A percentile compares a stretch with the other conserved stretches of the same genome.
Conservation (phyloP, 2,797 vertebrate genomes). For the Lagorchestes hirsutus region DNA sequence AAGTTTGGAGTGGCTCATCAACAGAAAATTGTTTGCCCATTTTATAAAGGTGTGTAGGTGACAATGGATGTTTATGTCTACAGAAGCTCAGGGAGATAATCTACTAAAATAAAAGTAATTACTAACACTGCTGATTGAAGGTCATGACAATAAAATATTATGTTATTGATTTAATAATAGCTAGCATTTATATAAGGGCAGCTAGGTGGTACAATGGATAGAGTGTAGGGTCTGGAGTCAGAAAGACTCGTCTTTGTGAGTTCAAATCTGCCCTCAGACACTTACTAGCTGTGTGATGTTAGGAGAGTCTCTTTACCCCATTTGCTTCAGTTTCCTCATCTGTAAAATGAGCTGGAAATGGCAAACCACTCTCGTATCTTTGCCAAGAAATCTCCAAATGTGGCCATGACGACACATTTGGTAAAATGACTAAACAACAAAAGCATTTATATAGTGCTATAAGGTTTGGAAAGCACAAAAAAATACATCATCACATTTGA, state of each 20-base stretch:
- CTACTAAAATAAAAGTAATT: not conserved
- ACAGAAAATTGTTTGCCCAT: not conserved
- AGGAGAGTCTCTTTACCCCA: too few relatives aligned
- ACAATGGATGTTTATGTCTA: not conserved
- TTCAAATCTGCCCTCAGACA: not conserved
- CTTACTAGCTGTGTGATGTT: not conserved
- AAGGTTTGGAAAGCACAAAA: not conserved
- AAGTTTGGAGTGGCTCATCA: too few relatives aligned
- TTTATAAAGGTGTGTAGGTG: not conserved
- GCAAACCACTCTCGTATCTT: not conserved
- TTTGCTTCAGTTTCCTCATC: not conserved
- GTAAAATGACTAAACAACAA: not conserved
- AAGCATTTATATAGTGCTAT: not conserved
- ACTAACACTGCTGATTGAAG: not conserved
- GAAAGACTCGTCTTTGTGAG: not conserved
- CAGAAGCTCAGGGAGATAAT: not conserved
- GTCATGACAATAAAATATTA: not conserved
- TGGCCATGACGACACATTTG: too few relatives aligned
- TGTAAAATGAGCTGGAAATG: not conserved
- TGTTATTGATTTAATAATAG: not conserved
- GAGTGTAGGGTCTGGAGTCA: not conserved
- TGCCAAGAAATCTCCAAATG: too few relatives aligned
- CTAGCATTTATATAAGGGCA: not conserved
- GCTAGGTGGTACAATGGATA: not conserved
- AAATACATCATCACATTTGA: not conserved